Evolutionary conservation across 2,888 invertebrate species (phyloP).

Genomic region (Spialia ferax): DNA sequence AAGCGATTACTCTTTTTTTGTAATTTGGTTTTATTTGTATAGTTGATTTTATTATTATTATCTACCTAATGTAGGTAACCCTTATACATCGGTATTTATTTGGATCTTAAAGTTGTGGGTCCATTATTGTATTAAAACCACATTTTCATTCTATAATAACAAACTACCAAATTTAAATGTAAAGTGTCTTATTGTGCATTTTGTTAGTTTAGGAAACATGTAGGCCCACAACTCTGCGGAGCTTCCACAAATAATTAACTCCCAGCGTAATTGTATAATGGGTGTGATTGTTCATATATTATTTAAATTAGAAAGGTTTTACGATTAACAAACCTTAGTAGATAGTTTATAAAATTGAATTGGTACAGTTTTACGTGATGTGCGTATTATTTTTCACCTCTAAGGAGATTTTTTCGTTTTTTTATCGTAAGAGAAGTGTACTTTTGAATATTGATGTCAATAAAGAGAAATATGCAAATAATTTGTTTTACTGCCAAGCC

Average conservation of each 20-base stretch:
- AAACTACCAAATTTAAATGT: conserved; percentile 16
- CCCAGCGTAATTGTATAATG: conserved; percentile 45
- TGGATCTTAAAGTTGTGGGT: conserved; percentile 19
- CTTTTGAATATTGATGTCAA: conserved; percentile 75
- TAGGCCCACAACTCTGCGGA: conserved; percentile 52
- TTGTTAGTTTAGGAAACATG: conserved; percentile 12
- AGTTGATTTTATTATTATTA: conserved; percentile 3
- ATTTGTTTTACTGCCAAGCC: conserved; percentile 8
- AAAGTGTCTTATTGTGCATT: conserved; percentile 10
- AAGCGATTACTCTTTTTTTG: conserved; percentile 23
- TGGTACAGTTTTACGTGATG: conserved; percentile 46
- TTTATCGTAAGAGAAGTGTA: conserved; percentile 67
- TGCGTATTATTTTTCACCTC: conserved; percentile 52
- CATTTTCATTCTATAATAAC: background rate
- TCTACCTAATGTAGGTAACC: conserved; percentile 16
- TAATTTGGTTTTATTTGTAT: conserved; percentile 22
- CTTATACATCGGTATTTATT: conserved; percentile 18
- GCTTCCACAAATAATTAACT: conserved; percentile 51
- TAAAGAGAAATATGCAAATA: conserved; percentile 58
- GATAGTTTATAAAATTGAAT: conserved; percentile 43
- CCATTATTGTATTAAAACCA: background rate
- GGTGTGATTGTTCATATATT: conserved; percentile 47
- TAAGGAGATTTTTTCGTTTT: conserved; percentile 61
- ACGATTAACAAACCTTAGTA: conserved; percentile 32
- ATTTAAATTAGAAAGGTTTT: conserved; percentile 38